These are phyloP conservation scores for Drosophila mercatorum DNA, from an alignment of 2,888 invertebrate species.

Conservation along the genomic window DNA sequence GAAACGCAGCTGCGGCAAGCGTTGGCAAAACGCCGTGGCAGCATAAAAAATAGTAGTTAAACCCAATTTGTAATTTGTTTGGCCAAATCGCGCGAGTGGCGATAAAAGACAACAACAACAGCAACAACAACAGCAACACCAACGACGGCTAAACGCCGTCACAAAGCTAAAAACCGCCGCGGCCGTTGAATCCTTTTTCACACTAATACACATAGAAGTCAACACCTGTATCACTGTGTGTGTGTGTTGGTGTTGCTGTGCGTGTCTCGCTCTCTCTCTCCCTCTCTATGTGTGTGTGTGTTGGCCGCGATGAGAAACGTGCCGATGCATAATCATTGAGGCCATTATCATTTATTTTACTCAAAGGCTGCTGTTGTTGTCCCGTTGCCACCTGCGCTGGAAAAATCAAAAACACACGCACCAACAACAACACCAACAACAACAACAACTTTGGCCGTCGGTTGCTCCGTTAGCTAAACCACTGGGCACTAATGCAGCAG, in stretches of 20 bases:
- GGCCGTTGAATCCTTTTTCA: conserved; percentile 57
- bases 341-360: conserved; percentile 81
- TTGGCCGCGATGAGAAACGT: conserved; percentile 79
- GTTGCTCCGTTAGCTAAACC: conserved; percentile 53
- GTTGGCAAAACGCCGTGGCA: conserved; percentile 59
- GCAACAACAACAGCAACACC: conserved; percentile 40
- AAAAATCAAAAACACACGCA: conserved; percentile 72
- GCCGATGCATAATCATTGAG: conserved; percentile 83
- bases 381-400: conserved; percentile 50
- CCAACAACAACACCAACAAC: conserved; percentile 45
- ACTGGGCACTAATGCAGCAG: conserved; percentile 43
- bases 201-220: conserved; percentile 43
- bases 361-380: conserved; percentile 58
- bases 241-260: conserved; percentile 31
- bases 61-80: conserved; percentile 79
- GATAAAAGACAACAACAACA: conserved; percentile 59
- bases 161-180: conserved; percentile 57
- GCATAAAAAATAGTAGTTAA: conserved; percentile 69
- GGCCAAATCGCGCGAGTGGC: conserved; percentile 71
- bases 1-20: conserved; percentile 10
- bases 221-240: conserved; percentile 29
- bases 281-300: conserved; percentile 31
- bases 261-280: background rate
- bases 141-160: conserved; percentile 42
- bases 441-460: conserved; percentile 17